phyloP scores from a whole-genome alignment of 2,113 vertebrate species.

The Carassius auratus region DNA sequence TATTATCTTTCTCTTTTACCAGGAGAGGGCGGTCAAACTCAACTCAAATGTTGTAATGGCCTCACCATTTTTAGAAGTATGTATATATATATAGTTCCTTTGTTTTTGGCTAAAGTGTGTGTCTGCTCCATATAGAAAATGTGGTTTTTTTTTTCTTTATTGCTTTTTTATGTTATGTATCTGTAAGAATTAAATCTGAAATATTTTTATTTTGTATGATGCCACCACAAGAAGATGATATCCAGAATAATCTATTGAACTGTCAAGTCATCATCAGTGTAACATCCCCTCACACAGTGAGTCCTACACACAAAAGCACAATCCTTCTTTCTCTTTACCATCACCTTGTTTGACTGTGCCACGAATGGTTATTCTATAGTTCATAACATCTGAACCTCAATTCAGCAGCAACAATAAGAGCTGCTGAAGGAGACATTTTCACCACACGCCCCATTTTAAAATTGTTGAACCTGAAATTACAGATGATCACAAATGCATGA shows the following conservation, averaged over 20 bases:
- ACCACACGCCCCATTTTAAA: background rate
- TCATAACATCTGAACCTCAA: too few relatives aligned
- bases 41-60: background rate
- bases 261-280: background rate
- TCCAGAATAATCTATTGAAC: background rate
- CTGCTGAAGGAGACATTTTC: too few relatives aligned
- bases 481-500: background rate
- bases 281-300: background rate
- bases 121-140: background rate
- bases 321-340: too few relatives aligned
- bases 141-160: background rate
- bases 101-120: background rate
- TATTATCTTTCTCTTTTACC: background rate
- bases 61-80: background rate
- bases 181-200: background rate
- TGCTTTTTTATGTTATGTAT: background rate
- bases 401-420: too few relatives aligned
- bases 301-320: background rate
- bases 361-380: too few relatives aligned
- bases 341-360: too few relatives aligned
- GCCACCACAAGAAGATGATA: background rate
- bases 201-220: background rate
- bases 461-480: background rate
- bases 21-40: constrained; percentile 3
- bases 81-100: too few relatives aligned